Evolutionary conservation across 2,888 invertebrate species (phyloP), one percentile per base, ranked within the genome.

Genomic region (Malthinus seriepunctatus): DNA sequence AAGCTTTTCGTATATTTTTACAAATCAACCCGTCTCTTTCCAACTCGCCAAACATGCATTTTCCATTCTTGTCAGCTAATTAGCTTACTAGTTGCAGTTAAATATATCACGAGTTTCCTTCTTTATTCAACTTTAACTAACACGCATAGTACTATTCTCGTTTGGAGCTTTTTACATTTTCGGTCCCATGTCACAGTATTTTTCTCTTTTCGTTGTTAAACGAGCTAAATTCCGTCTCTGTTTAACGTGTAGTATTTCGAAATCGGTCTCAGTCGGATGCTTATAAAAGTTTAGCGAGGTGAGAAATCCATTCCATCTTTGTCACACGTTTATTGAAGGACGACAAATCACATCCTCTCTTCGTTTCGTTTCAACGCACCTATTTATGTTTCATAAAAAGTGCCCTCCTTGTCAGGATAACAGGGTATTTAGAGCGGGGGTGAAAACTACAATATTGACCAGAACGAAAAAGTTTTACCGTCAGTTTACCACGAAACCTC

Each of bases 341-440:
- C 70, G 71, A 71, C 71, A 73, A 71, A 72, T 72, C 71, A 69
- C 67, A 46, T 64, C 66, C 65, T 67, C 69, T 57, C 52, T 63
- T 61, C 66, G 65, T 63, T 64, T 60, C 59, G 56, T 70, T 72
- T 71, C 70, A 71, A 68, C 69, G 66, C 68, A 69, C 75, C 76
- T 76, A 77, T 77, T 77, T 78, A 78, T 73, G 71, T 69, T 67
- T 69, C 70, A 75, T 74, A 76, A 79, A 79, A 79, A 79, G 76
- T 78, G 75, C 78, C 78, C 78, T 78, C 77, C 78, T 78, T 76
- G 76, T 69, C 70, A 66, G 67, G 64, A 63, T 71, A 72, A 70
- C 70, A 65, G 67, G 62, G 64, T 71, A 72, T 70, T 69, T 68
- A 69, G 71, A 73, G 76, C 72, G 74, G 74, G 73, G 73, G 75